These are phyloP conservation scores for Rhabdomys pumilio DNA, from an alignment of 2,797 vertebrate species.

Conservation along the genomic window DNA sequence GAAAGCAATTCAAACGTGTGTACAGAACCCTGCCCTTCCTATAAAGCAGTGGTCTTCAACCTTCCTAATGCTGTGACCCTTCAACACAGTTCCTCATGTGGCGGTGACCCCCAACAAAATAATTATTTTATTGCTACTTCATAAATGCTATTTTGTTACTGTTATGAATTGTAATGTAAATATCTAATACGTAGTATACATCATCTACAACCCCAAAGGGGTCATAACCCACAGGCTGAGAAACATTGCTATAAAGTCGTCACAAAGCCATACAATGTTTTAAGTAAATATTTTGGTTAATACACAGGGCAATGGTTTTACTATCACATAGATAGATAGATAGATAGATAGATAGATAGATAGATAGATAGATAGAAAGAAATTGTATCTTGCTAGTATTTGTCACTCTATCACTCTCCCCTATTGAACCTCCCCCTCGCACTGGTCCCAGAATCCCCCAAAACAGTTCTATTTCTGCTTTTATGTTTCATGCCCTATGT, in stretches of 20 bases:
- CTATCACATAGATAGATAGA: not conserved
- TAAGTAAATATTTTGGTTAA: not conserved
- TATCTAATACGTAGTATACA: not conserved
- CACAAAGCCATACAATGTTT: not conserved
- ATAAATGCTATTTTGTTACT: not conserved
- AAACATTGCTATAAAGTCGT: not conserved
- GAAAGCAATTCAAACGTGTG: slow-evolving; percentile 37
- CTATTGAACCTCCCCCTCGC: not conserved
- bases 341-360: too few relatives aligned
- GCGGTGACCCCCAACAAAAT: not conserved
- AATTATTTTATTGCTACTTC: not conserved
- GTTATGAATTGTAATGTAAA: not conserved
- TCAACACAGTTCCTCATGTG: not conserved
- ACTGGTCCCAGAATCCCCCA: too few relatives aligned
- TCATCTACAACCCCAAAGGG: not conserved
- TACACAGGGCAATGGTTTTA: not conserved
- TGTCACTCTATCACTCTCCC: not conserved
- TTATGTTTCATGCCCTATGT: not conserved
- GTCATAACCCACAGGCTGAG: not conserved
- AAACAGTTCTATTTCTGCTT: not conserved
- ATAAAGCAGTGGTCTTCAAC: not conserved
- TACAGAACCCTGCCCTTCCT: not conserved
- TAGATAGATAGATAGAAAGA: too few relatives aligned
- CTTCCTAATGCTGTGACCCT: not conserved
- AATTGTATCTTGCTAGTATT: not conserved